Conservation (phyloP, 2,113 vertebrate genomes). For the Bufo gargarizans region DNA sequence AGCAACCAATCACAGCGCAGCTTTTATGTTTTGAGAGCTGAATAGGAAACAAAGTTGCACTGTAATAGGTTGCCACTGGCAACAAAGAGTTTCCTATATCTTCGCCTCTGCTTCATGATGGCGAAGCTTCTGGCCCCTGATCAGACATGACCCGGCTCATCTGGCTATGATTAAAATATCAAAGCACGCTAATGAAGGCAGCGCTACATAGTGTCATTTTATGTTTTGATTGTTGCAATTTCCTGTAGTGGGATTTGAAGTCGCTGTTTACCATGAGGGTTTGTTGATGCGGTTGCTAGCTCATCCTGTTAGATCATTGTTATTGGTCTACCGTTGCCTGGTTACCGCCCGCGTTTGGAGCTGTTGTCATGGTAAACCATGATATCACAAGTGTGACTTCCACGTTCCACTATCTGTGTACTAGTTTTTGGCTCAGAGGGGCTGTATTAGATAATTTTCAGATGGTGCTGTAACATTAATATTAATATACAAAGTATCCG, state of each 20-base stretch:
- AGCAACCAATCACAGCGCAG: no score
- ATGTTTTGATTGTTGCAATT: conserved; percentile 37
- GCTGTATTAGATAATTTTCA: conserved; percentile 21
- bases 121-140: not conserved
- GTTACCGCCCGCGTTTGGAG: conserved; percentile 9
- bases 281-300: conserved; percentile 42
- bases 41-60: no score
- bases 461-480: not conserved
- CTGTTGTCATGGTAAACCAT: conserved; percentile 44
- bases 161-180: conserved; percentile 13
- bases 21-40: no score
- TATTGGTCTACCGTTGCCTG: conserved; percentile 27
- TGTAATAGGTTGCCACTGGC: no score
- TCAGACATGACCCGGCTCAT: not conserved
- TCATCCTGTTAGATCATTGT: conserved; percentile 48
- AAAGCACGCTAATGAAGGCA: not conserved
- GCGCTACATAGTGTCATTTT: not conserved
- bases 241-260: conserved; percentile 39
- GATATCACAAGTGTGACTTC: conserved; percentile 42
- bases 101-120: not conserved
- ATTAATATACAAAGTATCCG: not conserved
- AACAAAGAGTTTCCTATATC: no score
- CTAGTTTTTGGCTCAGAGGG: not conserved
- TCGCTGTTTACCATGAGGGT: conserved; percentile 31
- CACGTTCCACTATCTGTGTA: conserved; percentile 32